Base-by-base conservation (phyloP, 92 coral and sea anemone genomes). In the Actinostola sp. region DNA sequence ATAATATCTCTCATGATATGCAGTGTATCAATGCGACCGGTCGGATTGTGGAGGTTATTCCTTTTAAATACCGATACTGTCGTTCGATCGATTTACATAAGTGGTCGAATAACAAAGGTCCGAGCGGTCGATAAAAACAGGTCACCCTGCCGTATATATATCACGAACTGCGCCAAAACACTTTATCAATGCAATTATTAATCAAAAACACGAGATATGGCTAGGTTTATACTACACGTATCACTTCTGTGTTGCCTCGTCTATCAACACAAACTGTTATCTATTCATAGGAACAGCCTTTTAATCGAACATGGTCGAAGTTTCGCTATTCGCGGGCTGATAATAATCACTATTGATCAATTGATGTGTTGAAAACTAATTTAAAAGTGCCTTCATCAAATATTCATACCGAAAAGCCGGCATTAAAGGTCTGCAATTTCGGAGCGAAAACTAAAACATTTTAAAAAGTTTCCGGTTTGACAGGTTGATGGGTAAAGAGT, bases 221-320 rank as follows among this genome's bases (percentile, higher is more conserved):
- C n/a, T n/a, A n/a, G n/a, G n/a, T n/a, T n/a, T n/a, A n/a, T n/a
- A n/a, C n/a, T n/a, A n/a, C n/a, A n/a, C 45, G 42, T 61, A 42
- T 66, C 45, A 66, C 57, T 28, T 50, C 50, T 68, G 32, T 68
- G 13, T 42, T 50, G 20, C 32, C n/a, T 68, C 30, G 41, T 34
- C 12, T 45, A 46, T 45, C 34, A 52, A 34, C 56, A 16, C 31
- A 64, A 38, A 35, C 39, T 17, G 35, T 43, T 68, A 50, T 68
- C 46, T 50, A 42, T 13, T 15, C 28, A 30, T 53, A 20, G 29
- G 32, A 48, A 48, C 74, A 50, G 61, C 74, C 55, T 52, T 68
- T 68, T 68, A 51, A 68, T 68, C 8, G 29, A 68, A 10, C 74
- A 35, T 51, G 27, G 49, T 54, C 20, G 17, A 68, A 50, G 61